Base-by-base conservation (phyloP, 2,113 vertebrate genomes). In the Syrrhaptes paradoxus region DNA sequence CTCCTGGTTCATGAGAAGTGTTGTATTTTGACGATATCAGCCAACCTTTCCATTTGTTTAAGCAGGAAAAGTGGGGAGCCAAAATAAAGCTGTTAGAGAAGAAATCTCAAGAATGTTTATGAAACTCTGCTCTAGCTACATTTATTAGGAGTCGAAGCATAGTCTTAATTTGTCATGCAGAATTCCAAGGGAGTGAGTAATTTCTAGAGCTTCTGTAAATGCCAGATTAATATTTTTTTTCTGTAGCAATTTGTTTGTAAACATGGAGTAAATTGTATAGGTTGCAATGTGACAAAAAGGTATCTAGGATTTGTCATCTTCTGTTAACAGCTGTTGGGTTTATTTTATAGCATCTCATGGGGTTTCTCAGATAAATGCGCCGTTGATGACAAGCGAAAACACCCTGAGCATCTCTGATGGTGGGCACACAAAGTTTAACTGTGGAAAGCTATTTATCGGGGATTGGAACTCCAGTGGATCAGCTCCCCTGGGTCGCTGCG, bases 91-190 rank as follows among this genome's bases (percentile, higher is more conserved):
- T 96, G 96, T 95, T 97, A 78, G 79, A 96, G 96, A 95, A 97
- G 97, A 98, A 97, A 97, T 98, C 96, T 97, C 93, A 97, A 97
- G 97, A 98, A 98, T 98, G 97, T 97, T 98, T 98, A 97, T 96
- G 95, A 98, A 98, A 98, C 97, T 94, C 87, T 79, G 87, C 91
- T 97, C 78, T 80, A 97, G 95, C 90, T 97, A 95, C 96, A 97
- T 98, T 98, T 98, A 97, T 97, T 97, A 97, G 89, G 92, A 96
- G 92, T 85, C 26, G 75, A 97, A 97, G 85, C 75, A 57, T 72
- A 96, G 88, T 77, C 89, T 94, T 97, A 96, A 98, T 98, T 98
- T 97, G 95, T 98, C 97, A 98, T 97, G 95, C 87, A 97, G 91
- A 97, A 98, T 98, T 98, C 96, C 97, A 97, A 81, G 88, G 95